phyloP scores from a whole-genome alignment of 2,797 vertebrate genomes.

The Parambassis ranga region DNA sequence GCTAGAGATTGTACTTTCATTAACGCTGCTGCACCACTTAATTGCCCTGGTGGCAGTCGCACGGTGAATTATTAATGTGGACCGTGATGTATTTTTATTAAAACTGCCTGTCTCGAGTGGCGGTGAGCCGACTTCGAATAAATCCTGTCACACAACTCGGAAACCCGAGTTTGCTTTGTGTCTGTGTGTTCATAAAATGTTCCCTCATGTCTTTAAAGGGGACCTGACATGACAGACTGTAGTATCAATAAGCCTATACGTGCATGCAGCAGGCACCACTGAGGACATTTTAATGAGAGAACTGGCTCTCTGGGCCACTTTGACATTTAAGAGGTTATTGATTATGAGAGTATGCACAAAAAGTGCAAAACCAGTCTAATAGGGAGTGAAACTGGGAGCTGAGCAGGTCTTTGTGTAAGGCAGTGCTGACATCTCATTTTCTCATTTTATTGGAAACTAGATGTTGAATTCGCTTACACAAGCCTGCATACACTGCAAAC shows the following conservation, averaged over 20 bases:
- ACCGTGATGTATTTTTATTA: constrained; percentile 57
- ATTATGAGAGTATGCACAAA: constrained; percentile 33
- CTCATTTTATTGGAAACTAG: background rate
- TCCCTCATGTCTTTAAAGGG: background rate
- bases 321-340: constrained; percentile 49
- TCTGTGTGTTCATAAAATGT: constrained; percentile 3
- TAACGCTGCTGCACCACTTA: constrained; percentile 29
- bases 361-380: background rate
- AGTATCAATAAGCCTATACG: constrained; percentile 27
- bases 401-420: constrained; percentile 13
- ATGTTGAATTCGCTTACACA: too few species aligned
- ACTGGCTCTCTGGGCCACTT: constrained; percentile 3
- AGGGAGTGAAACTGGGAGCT: constrained; percentile 28
- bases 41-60: constrained; percentile 34
- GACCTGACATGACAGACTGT: constrained; percentile 11
- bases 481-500: too few species aligned
- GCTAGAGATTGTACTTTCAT: constrained; percentile 58
- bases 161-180: background rate
- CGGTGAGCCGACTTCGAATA: constrained; percentile 13
- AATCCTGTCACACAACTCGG: background rate
- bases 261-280: background rate
- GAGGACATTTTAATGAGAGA: constrained; percentile 24
- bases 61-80: constrained; percentile 59
- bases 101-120: constrained; percentile 42
- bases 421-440: background rate